Conservation (phyloP, 2,113 vertebrate genomes). For the Sceloporus tristichus region DNA sequence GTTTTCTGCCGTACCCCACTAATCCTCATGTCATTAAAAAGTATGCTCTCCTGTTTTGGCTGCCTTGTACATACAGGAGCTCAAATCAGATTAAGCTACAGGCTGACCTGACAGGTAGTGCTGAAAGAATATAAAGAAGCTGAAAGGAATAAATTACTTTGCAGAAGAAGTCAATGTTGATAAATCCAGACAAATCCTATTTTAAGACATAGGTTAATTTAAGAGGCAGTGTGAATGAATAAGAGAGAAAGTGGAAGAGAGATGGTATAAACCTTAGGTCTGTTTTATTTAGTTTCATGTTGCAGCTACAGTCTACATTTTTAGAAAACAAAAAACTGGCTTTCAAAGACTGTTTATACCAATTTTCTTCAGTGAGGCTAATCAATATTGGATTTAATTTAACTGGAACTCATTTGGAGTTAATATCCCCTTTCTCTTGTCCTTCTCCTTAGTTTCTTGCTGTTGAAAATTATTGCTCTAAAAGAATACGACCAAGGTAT, state of each 20-base stretch:
- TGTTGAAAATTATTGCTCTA: background rate
- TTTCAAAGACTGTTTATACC: slow-evolving; percentile 30
- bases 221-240: slow-evolving; percentile 13
- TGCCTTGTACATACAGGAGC: background rate
- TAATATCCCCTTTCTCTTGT: slow-evolving; percentile 29
- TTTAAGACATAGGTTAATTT: slow-evolving; percentile 57
- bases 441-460: background rate
- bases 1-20: background rate
- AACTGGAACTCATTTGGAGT: slow-evolving; percentile 34
- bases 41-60: background rate
- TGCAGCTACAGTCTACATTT: slow-evolving; percentile 16
- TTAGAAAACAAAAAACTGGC: slow-evolving; percentile 20
- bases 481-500: background rate
- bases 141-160: slow-evolving; percentile 32
- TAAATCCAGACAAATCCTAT: slow-evolving; percentile 52
- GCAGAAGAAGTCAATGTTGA: slow-evolving; percentile 34
- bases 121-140: slow-evolving; percentile 44
- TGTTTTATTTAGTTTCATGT: slow-evolving; percentile 47
- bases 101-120: background rate
- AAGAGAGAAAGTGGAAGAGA: background rate
- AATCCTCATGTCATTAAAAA: background rate
- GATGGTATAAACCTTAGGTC: slow-evolving; percentile 9
- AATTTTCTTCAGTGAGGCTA: slow-evolving; percentile 40
- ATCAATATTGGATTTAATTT: slow-evolving; percentile 54
- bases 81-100: slow-evolving; percentile 29